Conservation (phyloP, 2,113 vertebrate genomes). For the Paramisgurnus dabryanus region DNA sequence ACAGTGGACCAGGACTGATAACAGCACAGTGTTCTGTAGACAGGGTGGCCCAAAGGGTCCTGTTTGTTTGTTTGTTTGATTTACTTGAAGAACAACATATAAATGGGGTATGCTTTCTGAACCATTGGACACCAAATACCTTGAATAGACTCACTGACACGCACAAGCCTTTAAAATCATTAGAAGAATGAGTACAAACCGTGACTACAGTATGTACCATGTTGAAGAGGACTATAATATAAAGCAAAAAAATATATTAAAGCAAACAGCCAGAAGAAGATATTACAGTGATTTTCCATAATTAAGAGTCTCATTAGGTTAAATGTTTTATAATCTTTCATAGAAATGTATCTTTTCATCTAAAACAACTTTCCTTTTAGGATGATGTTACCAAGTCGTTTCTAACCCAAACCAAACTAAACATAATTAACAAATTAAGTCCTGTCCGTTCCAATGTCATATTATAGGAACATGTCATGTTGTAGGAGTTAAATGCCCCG, state of each 20-base stretch:
- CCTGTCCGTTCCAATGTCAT: too few species aligned
- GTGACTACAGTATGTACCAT: neutral
- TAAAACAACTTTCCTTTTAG: too few species aligned
- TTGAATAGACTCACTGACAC: slow-evolving; percentile 37
- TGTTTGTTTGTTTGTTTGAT: slow-evolving; percentile 54
- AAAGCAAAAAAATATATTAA: too few species aligned
- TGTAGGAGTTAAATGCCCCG: neutral
- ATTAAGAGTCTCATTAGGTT: neutral
- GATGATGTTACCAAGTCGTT: too few species aligned
- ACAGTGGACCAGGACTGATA: slow-evolving; percentile 61
- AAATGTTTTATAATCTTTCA: too few species aligned
- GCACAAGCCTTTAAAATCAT: slow-evolving; percentile 15
- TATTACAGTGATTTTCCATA: too few species aligned
- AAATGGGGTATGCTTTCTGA: slow-evolving; percentile 51
- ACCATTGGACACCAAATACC: slow-evolving; percentile 59
- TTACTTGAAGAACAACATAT: slow-evolving; percentile 33
- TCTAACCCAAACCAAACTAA: too few species aligned
- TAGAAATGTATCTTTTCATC: too few species aligned
- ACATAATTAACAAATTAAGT: too few species aligned
- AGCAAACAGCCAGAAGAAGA: too few species aligned
- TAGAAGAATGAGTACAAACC: slow-evolving; percentile 4
- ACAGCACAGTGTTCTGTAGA: slow-evolving; percentile 48
- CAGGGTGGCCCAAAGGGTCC: slow-evolving; percentile 56
- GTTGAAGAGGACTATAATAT: neutral
- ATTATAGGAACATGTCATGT: neutral